A percentile compares a stretch with the other conserved stretches of the same genome.
Evolutionary conservation across 2,888 invertebrate genomes (phyloP).

Genomic region (Meloe dianella): DNA sequence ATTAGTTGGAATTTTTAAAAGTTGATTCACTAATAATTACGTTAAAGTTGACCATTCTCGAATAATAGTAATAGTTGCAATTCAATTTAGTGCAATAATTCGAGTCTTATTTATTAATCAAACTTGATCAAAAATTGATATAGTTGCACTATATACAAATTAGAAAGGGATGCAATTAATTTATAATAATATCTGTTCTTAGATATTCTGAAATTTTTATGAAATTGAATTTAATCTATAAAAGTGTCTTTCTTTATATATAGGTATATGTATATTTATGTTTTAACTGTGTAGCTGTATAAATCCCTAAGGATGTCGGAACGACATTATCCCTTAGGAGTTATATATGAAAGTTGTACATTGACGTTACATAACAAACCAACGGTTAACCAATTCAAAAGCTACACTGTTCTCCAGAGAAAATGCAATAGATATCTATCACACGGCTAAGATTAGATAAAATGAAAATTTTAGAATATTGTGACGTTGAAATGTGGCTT

Average conservation of each 20-base stretch:
- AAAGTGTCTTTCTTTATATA: background rate
- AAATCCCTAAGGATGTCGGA: background rate
- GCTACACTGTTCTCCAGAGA: background rate
- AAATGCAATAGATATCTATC: background rate
- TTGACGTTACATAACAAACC: conserved; percentile 4
- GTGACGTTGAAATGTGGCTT: background rate
- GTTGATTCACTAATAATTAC: background rate
- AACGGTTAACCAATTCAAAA: conserved; percentile 8
- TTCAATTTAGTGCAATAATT: background rate
- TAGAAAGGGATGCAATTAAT: background rate
- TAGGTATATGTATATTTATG: background rate
- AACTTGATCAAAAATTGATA: background rate
- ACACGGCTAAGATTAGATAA: background rate
- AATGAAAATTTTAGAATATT: background rate
- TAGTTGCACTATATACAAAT: background rate
- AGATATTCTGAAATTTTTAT: background rate
- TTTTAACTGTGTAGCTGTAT: background rate
- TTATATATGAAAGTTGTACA: conserved; percentile 1
- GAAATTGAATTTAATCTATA: background rate
- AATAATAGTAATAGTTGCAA: background rate
- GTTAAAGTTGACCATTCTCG: background rate
- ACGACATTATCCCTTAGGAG: conserved; percentile 2
- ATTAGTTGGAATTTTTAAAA: background rate
- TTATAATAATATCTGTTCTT: background rate
- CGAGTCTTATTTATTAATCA: background rate